Evolutionary conservation across 2,113 vertebrate species (phyloP).

Genomic region (Mobula hypostoma): DNA sequence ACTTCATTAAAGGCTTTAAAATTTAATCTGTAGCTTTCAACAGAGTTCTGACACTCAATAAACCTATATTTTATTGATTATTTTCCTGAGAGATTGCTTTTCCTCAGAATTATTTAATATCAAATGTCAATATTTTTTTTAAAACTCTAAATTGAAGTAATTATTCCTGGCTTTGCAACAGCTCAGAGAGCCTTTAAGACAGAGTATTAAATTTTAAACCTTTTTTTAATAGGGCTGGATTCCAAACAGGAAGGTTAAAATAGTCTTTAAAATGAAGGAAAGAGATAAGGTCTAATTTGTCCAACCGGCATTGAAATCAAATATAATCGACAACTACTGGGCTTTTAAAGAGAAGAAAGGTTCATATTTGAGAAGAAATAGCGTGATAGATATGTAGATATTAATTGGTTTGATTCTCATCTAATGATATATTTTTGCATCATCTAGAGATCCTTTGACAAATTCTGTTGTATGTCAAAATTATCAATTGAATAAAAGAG

Average conservation of each 20-base stretch:
- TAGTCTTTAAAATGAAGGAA: neutral
- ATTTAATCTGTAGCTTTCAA: neutral
- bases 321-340: neutral
- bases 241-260: neutral
- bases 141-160: neutral
- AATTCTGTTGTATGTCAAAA: neutral
- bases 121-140: neutral
- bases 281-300: neutral
- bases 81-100: neutral
- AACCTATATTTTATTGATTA: neutral
- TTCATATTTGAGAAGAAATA: neutral
- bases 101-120: neutral
- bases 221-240: neutral
- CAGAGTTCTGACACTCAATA: neutral
- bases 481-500: neutral
- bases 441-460: neutral
- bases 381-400: neutral
- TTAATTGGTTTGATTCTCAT: neutral
- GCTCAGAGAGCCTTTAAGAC: neutral
- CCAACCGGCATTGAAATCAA: neutral
- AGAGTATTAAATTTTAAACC: neutral
- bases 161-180: neutral
- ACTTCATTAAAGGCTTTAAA: neutral
- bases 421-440: neutral
- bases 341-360: neutral